Base-by-base conservation (phyloP, 2,888 invertebrate species). In the Pinctada fucata region DNA sequence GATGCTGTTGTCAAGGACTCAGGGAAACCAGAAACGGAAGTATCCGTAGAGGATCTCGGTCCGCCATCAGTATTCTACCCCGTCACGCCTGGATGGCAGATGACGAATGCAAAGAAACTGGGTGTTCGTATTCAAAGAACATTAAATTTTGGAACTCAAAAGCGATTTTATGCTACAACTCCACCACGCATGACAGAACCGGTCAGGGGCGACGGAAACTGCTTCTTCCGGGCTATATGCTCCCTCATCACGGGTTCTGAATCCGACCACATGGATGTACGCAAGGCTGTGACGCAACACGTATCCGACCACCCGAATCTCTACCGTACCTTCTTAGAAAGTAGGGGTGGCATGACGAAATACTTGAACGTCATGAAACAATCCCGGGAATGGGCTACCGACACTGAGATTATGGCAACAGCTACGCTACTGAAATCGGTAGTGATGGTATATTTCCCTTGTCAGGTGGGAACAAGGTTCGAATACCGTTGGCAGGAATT, bases 401-500 rank as follows among this genome's bases (percentile, higher is more conserved):
- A 86, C 74, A 84, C 84, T 1, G 86, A 86, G 74, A 85, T 86
- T 66, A 80, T 86, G 67, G 86, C 86, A 2, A 83, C 86, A 10
- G 86, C 86, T 10, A 86, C 86, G 0, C 78, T 85, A 58, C 73
- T 86, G 58, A 77, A 81, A 67, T 84, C 84, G 13, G 79, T 85
- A 0, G 81, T 86, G 50, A 85, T 85, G 78, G 85, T 86, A 31
- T 86, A 83, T 70, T 84, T 83, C 31, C 82, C 82, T 3, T 82
- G 73, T 70, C 70, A 76, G 16, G 64, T 78, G 1, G 74, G 68
- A 13, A 63, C 78, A 3, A 79, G 75, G 5, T 63, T 69, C 6
- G 85, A 85, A 73, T 86, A 82, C 52, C 83, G 84, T 13, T 86
- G 86, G 86, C 86, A 86, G 75, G 85, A 85, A n/a, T 86, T 86